Percentiles rank a stretch among this genome's conserved stretches.
phyloP scores from a whole-genome alignment of 92 coral and sea anemone genomes.

The Porites divaricata region DNA sequence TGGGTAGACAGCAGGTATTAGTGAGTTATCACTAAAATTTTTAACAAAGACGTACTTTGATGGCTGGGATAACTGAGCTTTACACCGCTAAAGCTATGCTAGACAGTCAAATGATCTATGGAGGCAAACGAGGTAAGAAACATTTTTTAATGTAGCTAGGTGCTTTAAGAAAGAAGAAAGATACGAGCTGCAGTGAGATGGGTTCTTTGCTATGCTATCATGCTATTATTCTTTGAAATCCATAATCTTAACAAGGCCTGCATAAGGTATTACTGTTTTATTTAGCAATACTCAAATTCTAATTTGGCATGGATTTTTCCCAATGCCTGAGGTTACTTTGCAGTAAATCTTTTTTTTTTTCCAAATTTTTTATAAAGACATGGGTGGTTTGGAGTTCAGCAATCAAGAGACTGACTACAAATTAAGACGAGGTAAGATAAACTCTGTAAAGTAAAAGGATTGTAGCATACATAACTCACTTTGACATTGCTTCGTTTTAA shows the following conservation, averaged over 20 bases:
- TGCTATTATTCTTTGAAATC: no score
- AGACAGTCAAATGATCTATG: constrained; percentile 72
- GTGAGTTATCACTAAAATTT: neutral
- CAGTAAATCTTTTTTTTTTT: neutral
- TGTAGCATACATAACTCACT: no score
- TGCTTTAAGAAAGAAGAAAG: no score
- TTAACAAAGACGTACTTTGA: neutral
- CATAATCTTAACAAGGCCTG: no score
- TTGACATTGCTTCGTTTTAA: no score
- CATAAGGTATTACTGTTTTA: no score
- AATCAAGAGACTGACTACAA: constrained; percentile 86
- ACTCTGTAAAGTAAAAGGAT: neutral
- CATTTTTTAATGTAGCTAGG: no score
- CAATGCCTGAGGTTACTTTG: neutral
- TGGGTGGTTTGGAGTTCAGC: constrained; percentile 66
- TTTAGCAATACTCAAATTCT: neutral
- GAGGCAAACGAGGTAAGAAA: constrained; percentile 17
- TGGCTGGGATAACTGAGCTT: constrained; percentile 76
- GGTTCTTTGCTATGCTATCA: no score
- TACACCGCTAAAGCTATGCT: constrained; percentile 83
- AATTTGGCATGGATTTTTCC: neutral
- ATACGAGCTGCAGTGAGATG: no score
- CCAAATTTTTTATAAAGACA: constrained; percentile 29
- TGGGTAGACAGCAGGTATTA: neutral
- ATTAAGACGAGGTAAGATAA: constrained; percentile 70